These are phyloP conservation scores for Gasterosteus nipponicus DNA, from an alignment of 2,113 vertebrate genomes.

Conservation along the genomic window DNA sequence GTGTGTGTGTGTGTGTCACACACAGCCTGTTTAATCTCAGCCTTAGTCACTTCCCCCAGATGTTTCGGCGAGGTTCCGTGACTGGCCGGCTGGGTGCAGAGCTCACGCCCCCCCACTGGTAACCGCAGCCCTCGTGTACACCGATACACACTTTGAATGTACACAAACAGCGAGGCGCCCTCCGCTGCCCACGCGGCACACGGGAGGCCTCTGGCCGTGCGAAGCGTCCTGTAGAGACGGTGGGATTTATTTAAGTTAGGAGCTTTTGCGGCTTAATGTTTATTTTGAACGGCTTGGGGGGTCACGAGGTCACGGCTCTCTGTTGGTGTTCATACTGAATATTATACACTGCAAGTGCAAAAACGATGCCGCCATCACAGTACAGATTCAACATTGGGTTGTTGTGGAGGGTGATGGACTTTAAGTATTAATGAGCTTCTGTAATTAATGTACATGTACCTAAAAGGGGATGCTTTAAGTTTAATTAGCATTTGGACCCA, in stretches of 20 bases:
- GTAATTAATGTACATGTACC: conserved; percentile 18
- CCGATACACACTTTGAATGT: background rate
- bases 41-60: conserved; percentile 36
- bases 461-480: background rate
- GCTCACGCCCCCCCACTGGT: conserved; percentile 32
- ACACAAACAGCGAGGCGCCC: conserved; percentile 1
- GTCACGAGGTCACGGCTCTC: background rate
- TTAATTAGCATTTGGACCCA: conserved; percentile 15
- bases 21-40: conserved; percentile 54
- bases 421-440: conserved; percentile 23
- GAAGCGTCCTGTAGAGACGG: conserved; percentile 25
- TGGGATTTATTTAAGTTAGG: conserved; percentile 52
- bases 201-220: background rate
- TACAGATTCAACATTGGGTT: background rate
- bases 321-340: background rate
- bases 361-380: background rate
- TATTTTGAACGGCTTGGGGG: conserved; percentile 21
- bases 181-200: conserved; percentile 28
- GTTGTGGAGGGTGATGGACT: background rate
- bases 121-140: conserved; percentile 38
- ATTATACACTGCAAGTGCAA: background rate
- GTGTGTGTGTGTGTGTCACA: background rate
- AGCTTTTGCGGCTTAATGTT: conserved; percentile 46
- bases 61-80: conserved; percentile 48
- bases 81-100: conserved; percentile 38